Base-by-base conservation (phyloP, 2,888 invertebrate species). In the Heteropelma amictum region DNA sequence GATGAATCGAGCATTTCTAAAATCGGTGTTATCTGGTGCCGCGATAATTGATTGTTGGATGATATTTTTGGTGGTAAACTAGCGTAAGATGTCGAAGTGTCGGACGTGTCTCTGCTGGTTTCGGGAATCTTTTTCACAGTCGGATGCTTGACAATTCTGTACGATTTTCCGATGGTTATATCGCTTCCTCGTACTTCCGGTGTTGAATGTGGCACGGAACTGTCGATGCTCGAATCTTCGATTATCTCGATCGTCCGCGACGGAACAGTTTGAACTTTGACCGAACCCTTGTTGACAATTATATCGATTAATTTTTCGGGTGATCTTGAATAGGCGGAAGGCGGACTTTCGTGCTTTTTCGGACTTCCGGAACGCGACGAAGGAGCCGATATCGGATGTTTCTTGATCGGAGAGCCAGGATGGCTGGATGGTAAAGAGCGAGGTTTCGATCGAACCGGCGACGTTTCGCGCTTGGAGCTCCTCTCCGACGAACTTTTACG, bases 41-140 rank as follows among this genome's bases (percentile, higher is more conserved):
- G 23, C 1, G 80, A 72, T n/a, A 82, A 30, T 14, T 81, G 28
- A 0, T 77, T 45, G 4, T 78, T 82, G 3, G 82, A 77, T 1
- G 71, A 7, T 10, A 17, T 81, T 2, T 77, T 21, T 0, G 82
- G 68, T 5, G 88, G 88, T n/a, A 85, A 85, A 78, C 88, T 88
- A 3, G 84, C 84, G 42, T 87, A 89, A 0, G 87, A 87, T 0
- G 89, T 88, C 6, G 89, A 89, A 1, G 87, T 81, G 12, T 88
- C 88, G 1, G 89, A 88, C 1, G 83, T 78, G 2, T 88, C 86
- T 14, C 76, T 80, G 10, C 75, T 80, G 4, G 28, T 67, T 6
- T 76, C 73, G n/a, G 60, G 40, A 0, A 28, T 49, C 60, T 45
- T 69, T 45, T 76, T 73, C 21, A 73, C 49, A 0, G 76, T 83